Conservation (phyloP, 1,140 invertebrate genomes). For the Lasaia peninsularis region DNA sequence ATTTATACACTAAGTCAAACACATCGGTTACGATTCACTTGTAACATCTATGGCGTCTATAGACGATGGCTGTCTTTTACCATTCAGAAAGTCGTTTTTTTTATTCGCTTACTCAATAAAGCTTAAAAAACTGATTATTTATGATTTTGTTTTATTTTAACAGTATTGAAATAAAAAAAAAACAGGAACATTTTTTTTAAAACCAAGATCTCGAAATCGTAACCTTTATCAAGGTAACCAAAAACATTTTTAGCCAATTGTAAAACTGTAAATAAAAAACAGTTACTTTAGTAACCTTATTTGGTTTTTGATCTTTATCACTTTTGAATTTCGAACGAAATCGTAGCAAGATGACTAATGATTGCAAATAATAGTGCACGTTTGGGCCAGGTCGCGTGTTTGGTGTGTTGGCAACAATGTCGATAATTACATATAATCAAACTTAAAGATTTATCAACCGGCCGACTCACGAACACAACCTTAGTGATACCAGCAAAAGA, state of each 20-base stretch:
- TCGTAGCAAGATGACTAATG: conserved; percentile 20
- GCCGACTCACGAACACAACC: conserved; percentile 14
- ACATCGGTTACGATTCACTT: no score
- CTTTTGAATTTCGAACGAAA: not conserved
- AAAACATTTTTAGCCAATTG: not conserved
- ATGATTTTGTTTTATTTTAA: no score
- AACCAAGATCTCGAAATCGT: not conserved
- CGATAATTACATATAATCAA: conserved; percentile 24
- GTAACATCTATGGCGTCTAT: no score
- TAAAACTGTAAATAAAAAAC: no score
- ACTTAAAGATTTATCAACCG: conserved; percentile 22
- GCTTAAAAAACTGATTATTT: no score
- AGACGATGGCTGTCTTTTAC: no score
- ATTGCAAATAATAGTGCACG: conserved; percentile 22
- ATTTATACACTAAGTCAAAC: no score
- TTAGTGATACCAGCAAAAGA: conserved; percentile 25
- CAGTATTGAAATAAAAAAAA: no score
- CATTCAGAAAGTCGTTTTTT: no score
- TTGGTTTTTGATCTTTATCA: not conserved
- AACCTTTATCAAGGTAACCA: not conserved
- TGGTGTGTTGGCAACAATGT: conserved; percentile 23
- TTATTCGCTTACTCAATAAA: no score
- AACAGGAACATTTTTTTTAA: no score
- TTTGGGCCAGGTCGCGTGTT: conserved; percentile 16
- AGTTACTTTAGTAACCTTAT: not conserved